These are phyloP conservation scores for Silvanus unidentatus DNA, from an alignment of 2,888 invertebrate species.

Conservation along the genomic window DNA sequence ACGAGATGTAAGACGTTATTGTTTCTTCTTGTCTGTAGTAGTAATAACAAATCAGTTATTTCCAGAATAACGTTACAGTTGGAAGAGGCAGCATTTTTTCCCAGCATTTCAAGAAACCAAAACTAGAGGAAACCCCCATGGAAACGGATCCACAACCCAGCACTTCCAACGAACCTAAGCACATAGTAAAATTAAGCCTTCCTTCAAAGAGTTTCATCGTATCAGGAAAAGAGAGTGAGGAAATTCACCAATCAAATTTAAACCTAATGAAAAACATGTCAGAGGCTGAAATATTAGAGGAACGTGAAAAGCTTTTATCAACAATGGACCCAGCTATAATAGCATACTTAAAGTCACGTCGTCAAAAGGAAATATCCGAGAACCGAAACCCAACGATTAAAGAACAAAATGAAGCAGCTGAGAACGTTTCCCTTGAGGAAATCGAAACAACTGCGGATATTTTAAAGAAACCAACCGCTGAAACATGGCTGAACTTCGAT, in stretches of 20 bases:
- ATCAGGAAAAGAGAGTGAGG: constrained; percentile 47
- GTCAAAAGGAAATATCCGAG: constrained; percentile 32
- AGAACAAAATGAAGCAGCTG: constrained; percentile 39
- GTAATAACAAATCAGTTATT: no score
- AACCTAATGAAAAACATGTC: constrained; percentile 62
- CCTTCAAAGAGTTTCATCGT: constrained; percentile 46
- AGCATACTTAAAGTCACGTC: constrained; percentile 55
- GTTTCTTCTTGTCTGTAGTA: background rate
- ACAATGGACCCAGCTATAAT: constrained; percentile 62
- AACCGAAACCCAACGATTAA: constrained; percentile 34
- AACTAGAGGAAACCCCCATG: constrained; percentile 25
- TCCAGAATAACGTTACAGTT: constrained; percentile 28
- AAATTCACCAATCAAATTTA: constrained; percentile 72
- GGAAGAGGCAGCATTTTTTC: constrained; percentile 51
- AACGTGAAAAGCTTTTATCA: constrained; percentile 61
- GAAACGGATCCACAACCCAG: constrained; percentile 23
- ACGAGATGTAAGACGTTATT: constrained; percentile 36
- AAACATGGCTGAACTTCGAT: constrained; percentile 81
- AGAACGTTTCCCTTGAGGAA: constrained; percentile 37
- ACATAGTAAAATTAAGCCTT: constrained; percentile 22
- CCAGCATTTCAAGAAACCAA: constrained; percentile 45
- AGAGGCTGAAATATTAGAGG: constrained; percentile 66
- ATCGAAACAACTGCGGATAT: constrained; percentile 52
- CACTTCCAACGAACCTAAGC: constrained; percentile 24
- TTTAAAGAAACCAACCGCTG: constrained; percentile 54